Evolutionary conservation across 1,140 invertebrate species (phyloP).

Genomic region (Bombyx mandarina): DNA sequence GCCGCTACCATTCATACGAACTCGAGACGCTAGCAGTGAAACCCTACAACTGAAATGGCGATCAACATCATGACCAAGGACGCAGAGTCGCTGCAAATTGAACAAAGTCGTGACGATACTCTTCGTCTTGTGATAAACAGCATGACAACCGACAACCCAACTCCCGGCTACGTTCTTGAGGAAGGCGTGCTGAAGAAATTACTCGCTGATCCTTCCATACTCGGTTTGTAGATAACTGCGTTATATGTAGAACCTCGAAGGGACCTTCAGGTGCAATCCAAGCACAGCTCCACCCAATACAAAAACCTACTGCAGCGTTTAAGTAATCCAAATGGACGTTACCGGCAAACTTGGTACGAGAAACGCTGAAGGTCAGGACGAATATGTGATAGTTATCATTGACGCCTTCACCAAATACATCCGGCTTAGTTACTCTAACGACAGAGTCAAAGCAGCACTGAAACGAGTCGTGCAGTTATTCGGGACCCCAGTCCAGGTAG

Average conservation of each 20-base stretch:
- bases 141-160: background rate
- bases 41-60: constrained; percentile 5
- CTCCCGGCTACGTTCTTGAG: constrained; percentile 5
- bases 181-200: constrained; percentile 8
- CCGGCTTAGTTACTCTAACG: constrained; percentile 15
- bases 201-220: constrained; percentile 4
- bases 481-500: constrained; percentile 24
- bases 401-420: constrained; percentile 43
- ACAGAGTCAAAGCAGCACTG: constrained; percentile 20
- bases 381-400: constrained; percentile 36
- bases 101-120: constrained; percentile 1
- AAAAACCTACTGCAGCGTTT: constrained; percentile 23
- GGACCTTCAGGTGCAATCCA: constrained; percentile 23
- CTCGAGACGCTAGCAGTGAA: background rate
- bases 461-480: constrained; percentile 25
- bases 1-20: too few relatives aligned
- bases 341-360: constrained; percentile 31
- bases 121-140: constrained; percentile 9
- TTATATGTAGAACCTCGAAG: too few relatives aligned
- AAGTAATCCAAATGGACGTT: constrained; percentile 29
- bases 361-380: constrained; percentile 3
- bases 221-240: background rate
- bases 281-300: constrained; percentile 27
- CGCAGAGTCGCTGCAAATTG: background rate
- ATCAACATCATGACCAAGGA: constrained; percentile 6